A percentile compares a stretch with the other conserved stretches of the same genome.
These are phyloP conservation scores for Heterodera carotae DNA, from an alignment of 1,140 invertebrate genomes.

Conservation along the genomic window DNA sequence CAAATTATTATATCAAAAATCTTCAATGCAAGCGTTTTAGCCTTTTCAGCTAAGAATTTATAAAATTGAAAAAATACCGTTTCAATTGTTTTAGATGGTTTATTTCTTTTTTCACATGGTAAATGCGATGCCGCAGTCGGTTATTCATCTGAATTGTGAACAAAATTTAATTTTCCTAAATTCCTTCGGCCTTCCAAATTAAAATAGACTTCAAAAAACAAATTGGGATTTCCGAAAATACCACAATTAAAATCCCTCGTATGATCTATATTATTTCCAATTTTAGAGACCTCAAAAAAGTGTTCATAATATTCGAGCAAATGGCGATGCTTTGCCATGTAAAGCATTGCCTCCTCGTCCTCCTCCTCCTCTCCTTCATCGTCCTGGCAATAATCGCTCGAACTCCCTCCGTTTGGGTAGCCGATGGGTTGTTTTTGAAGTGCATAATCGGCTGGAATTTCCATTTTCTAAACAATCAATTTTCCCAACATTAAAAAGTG, in stretches of 20 bases:
- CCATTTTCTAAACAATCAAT: background rate
- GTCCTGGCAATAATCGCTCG: background rate
- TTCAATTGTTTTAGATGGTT: constrained; percentile 41
- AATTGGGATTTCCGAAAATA: background rate
- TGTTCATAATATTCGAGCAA: constrained; percentile 28
- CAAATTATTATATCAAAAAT: background rate
- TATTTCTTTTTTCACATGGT: constrained; percentile 39
- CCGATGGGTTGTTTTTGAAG: background rate
- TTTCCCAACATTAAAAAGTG: no score
- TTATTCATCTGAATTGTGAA: constrained; percentile 31
- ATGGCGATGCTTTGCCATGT: constrained; percentile 13
- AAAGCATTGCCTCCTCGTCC: background rate
- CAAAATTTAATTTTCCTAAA: no score
- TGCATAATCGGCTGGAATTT: background rate
- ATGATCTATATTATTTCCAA: background rate
- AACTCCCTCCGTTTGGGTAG: background rate
- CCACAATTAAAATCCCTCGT: background rate
- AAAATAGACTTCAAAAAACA: background rate
- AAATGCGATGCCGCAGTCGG: constrained; percentile 25
- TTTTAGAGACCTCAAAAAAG: constrained; percentile 16
- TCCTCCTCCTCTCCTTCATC: background rate
- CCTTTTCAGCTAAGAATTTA: background rate
- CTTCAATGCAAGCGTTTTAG: background rate
- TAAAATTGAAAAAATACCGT: constrained; percentile 17
- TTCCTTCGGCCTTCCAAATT: no score